These are phyloP conservation scores for Catostomus latipinnis DNA, from an alignment of 2,797 vertebrate species.

Conservation along the genomic window DNA sequence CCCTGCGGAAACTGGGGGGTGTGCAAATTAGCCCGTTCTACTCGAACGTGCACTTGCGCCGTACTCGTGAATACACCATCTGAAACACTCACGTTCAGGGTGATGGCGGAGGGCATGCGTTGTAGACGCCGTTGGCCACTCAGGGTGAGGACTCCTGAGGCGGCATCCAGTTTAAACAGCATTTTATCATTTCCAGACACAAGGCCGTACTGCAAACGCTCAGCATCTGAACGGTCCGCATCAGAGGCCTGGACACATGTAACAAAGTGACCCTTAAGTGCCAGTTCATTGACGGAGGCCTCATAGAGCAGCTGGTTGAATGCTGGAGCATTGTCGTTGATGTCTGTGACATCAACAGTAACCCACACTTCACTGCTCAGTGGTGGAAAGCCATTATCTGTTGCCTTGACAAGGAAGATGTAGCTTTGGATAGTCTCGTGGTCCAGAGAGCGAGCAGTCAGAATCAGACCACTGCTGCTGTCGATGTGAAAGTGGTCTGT, in stretches of 20 bases:
- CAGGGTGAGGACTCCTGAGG: slow-evolving; percentile 86
- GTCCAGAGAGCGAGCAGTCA: slow-evolving; percentile 93
- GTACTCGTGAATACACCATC: slow-evolving; percentile 95
- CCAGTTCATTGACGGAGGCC: slow-evolving; percentile 92
- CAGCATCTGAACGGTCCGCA: slow-evolving; percentile 90
- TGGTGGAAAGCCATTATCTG: slow-evolving; percentile 93
- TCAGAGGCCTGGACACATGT: slow-evolving; percentile 96
- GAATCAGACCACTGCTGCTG: slow-evolving; percentile 92
- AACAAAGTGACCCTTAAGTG: slow-evolving; percentile 92
- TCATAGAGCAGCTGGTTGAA: slow-evolving; percentile 98
- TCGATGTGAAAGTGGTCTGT: slow-evolving; percentile 98
- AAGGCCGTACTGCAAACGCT: slow-evolving; percentile 91
- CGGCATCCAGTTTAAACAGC: slow-evolving; percentile 89
- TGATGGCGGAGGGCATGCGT: slow-evolving; percentile 89
- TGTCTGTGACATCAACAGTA: slow-evolving; percentile 87
- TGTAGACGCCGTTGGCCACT: slow-evolving; percentile 87
- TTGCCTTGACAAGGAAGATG: slow-evolving; percentile 88
- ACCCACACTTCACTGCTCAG: slow-evolving; percentile 90
- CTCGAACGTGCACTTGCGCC: slow-evolving; percentile 91
- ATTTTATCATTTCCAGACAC: slow-evolving; percentile 93
- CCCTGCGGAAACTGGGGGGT: slow-evolving; percentile 89
- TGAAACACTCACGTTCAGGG: slow-evolving; percentile 93
- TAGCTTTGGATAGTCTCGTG: slow-evolving; percentile 89
- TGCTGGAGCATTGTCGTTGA: slow-evolving; percentile 94
- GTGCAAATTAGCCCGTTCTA: slow-evolving; percentile 90